A percentile compares a stretch with the other conserved stretches of the same genome.
Conservation (phyloP, 2,113 vertebrate species). For the Rhinolophus sinicus region DNA sequence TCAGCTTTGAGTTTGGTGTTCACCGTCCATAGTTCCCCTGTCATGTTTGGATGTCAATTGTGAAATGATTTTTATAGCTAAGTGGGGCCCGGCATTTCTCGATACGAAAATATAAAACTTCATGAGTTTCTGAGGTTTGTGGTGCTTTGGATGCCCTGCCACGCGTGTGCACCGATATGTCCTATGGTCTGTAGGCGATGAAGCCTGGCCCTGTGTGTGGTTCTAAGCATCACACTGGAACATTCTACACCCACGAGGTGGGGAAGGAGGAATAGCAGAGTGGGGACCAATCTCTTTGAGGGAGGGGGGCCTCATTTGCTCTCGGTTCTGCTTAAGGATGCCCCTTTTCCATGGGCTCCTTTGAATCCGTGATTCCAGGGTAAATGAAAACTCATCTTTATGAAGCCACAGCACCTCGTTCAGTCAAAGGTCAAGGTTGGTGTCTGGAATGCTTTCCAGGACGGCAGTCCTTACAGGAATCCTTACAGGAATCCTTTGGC, state of each 20-base stretch:
- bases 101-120: not conserved
- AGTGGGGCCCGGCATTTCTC: fast-evolving
- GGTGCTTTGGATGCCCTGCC: too few relatives aligned
- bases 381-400: not conserved
- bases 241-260: not conserved
- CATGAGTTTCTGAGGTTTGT: too few relatives aligned
- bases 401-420: not conserved
- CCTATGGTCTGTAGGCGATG: not conserved
- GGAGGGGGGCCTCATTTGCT: not conserved
- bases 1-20: not conserved
- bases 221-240: not conserved
- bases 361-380: not conserved
- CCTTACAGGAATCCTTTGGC: not conserved
- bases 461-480: not conserved
- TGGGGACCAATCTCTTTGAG: not conserved
- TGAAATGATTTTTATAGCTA: not conserved
- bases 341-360: not conserved
- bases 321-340: not conserved
- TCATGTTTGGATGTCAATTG: fast-evolving
- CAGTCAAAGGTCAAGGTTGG: too few relatives aligned
- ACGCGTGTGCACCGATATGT: too few relatives aligned
- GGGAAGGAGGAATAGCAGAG: not conserved
- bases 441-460: not conserved
- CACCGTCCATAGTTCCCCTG: too few relatives aligned
- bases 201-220: not conserved